A percentile compares a stretch with the other conserved stretches of the same genome.
phyloP scores from a whole-genome alignment of 2,888 invertebrate species.

The Cactoblastis cactorum region DNA sequence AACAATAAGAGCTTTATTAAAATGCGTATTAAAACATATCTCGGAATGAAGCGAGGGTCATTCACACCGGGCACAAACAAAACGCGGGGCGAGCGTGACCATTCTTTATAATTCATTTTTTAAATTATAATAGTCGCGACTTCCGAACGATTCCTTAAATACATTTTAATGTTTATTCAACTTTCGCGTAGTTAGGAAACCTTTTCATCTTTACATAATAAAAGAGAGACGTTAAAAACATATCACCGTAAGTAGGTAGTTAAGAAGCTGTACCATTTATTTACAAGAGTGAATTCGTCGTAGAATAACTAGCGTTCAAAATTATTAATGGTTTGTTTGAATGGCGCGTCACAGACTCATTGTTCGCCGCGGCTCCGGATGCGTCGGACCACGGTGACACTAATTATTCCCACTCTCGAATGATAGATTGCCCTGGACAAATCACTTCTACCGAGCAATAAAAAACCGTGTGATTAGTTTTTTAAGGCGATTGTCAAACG shows the following conservation, averaged over 20 bases:
- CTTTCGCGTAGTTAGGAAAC: constrained; percentile 20
- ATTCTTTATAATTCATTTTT: constrained; percentile 43
- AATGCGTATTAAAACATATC: constrained; percentile 71
- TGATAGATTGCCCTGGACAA: constrained; percentile 78
- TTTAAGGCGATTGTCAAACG: constrained; percentile 57
- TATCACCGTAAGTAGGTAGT: constrained; percentile 75
- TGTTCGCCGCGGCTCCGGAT: constrained; percentile 72
- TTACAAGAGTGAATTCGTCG: constrained; percentile 73
- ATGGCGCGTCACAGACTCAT: constrained; percentile 72
- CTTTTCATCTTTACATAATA: constrained; percentile 19
- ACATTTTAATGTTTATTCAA: constrained; percentile 27
- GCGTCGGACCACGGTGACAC: constrained; percentile 64
- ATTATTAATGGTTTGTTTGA: constrained; percentile 79
- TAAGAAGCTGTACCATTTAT: constrained; percentile 74
- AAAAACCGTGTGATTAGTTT: constrained; percentile 70
- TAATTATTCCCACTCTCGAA: constrained; percentile 77
- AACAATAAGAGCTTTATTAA: constrained; percentile 71
- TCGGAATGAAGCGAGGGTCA: constrained; percentile 60
- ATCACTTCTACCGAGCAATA: constrained; percentile 71
- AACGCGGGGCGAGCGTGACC: constrained; percentile 59
- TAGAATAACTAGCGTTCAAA: constrained; percentile 73
- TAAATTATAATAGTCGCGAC: constrained; percentile 30
- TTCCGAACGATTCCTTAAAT: constrained; percentile 18
- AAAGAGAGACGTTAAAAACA: constrained; percentile 44
- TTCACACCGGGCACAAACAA: constrained; percentile 59